These are phyloP conservation scores for Megaustenia siamemsis DNA, from an alignment of 2,888 invertebrate species.

Conservation along the genomic window DNA sequence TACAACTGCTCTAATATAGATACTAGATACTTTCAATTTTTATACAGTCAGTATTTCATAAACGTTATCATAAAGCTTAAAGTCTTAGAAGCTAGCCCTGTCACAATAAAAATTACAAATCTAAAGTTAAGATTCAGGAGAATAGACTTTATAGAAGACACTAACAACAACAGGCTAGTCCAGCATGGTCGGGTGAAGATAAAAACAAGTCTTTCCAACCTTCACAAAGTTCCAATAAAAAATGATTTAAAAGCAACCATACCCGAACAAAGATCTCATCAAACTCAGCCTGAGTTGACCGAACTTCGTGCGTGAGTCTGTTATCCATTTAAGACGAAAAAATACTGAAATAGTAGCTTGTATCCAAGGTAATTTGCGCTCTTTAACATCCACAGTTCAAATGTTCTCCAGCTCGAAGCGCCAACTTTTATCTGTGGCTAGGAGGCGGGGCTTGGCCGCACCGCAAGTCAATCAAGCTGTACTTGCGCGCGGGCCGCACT, in stretches of 20 bases:
- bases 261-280: constrained; percentile 47
- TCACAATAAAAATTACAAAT: no score
- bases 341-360: not conserved
- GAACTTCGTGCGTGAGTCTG: constrained; percentile 12
- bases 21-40: no score
- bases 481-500: constrained; percentile 36
- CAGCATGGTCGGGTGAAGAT: no score
- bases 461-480: constrained; percentile 1
- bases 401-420: not conserved
- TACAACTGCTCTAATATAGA: no score
- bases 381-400: constrained; percentile 40
- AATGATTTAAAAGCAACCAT: not conserved
- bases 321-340: constrained; percentile 11
- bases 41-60: no score
- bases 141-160: no score
- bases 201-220: no score
- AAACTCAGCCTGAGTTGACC: constrained; percentile 35
- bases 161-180: no score
- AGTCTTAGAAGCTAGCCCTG: no score
- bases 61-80: no score
- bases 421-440: not conserved
- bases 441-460: constrained; percentile 51
- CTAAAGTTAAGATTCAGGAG: no score
- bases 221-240: no score
- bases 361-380: not conserved